Evolutionary conservation across 1,140 invertebrate genomes (phyloP).

Genomic region (Rhyacophila brunnea): DNA sequence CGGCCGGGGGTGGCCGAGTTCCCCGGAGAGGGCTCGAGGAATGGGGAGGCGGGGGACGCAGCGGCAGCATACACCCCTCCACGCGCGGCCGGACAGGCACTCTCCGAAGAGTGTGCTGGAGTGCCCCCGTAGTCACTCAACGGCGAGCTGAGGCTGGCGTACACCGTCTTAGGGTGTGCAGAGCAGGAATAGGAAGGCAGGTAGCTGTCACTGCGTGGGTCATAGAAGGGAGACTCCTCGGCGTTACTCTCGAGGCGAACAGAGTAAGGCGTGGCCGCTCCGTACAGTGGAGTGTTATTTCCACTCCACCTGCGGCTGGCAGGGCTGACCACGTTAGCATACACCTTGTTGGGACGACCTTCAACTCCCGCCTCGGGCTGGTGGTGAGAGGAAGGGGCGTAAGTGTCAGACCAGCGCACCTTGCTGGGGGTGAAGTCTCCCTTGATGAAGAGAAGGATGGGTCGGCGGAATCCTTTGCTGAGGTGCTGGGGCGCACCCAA

Average conservation of each 20-base stretch:
- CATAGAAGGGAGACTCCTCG: constrained; percentile 54
- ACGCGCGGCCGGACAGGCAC: too few relatives aligned
- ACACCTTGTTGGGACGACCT: constrained; percentile 56
- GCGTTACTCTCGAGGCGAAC: constrained; percentile 45
- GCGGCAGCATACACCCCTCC: constrained; percentile 38
- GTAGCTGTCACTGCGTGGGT: constrained; percentile 52
- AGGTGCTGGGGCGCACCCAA: constrained; percentile 81
- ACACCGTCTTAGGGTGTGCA: constrained; percentile 49
- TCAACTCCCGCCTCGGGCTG: constrained; percentile 44
- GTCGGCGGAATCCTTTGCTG: constrained; percentile 85
- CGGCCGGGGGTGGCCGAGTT: constrained; percentile 32
- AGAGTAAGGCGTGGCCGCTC: constrained; percentile 50
- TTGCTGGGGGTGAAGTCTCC: constrained; percentile 59
- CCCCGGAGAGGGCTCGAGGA: constrained; percentile 33
- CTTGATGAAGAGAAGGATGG: constrained; percentile 84
- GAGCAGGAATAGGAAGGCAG: constrained; percentile 47
- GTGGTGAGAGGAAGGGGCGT: constrained; percentile 48
- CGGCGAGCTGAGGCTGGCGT: constrained; percentile 49
- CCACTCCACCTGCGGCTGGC: constrained; percentile 39
- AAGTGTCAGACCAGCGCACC: constrained; percentile 51
- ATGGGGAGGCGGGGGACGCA: constrained; percentile 35
- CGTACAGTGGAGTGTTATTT: constrained; percentile 49
- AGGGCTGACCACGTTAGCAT: constrained; percentile 56
- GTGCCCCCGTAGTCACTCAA: constrained; percentile 40
- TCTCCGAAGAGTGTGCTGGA: constrained; percentile 33